Conservation (phyloP, 2,113 vertebrate genomes). For the Pampusana beccarii region DNA sequence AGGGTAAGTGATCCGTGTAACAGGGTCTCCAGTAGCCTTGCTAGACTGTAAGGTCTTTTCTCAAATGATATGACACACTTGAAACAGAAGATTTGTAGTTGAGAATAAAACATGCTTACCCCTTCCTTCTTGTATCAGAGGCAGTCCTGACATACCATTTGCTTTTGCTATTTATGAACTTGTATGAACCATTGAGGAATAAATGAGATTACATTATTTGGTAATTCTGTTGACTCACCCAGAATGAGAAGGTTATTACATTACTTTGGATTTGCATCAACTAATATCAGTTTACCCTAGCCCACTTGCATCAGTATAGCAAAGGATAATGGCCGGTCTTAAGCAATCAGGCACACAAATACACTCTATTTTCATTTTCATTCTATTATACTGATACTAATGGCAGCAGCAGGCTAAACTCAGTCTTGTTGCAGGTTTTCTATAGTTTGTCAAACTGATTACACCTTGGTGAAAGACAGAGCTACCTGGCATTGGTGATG, state of each 20-base stretch:
- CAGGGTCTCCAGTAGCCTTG: neutral
- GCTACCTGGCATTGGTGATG: neutral
- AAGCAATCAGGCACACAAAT: neutral
- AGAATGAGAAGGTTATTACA: conserved; percentile 51
- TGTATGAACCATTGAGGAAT: neutral
- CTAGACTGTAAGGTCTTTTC: neutral
- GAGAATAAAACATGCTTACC: neutral
- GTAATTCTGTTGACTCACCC: conserved; percentile 66
- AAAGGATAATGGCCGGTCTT: conserved; percentile 9
- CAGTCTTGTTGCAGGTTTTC: neutral
- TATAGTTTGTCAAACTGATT: neutral
- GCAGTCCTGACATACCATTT: neutral
- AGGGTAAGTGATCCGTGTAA: neutral
- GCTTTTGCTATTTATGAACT: conserved; percentile 27
- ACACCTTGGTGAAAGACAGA: neutral
- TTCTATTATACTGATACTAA: conserved; percentile 25
- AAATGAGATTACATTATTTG: conserved; percentile 63
- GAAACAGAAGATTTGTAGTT: neutral
- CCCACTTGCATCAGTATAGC: neutral
- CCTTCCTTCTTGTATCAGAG: neutral
- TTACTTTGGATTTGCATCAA: conserved; percentile 50
- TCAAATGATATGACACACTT: neutral
- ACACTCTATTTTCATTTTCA: conserved; percentile 3
- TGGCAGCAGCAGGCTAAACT: neutral
- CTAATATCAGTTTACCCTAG: conserved; percentile 5